Evolutionary conservation across 2,797 vertebrate genomes (phyloP).

Genomic region (Enoplosus armatus): DNA sequence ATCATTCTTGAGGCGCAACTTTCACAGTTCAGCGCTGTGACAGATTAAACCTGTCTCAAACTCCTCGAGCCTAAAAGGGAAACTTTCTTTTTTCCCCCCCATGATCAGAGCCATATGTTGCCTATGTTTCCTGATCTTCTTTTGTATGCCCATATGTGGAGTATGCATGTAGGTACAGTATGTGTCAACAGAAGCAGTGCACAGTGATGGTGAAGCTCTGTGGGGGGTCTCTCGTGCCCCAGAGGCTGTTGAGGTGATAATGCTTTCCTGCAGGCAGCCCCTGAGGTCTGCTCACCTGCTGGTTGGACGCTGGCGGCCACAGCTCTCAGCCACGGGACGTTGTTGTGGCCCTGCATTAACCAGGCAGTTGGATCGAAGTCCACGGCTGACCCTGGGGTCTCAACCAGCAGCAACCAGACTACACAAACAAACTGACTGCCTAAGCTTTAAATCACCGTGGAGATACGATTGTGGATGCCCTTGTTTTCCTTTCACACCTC

Average conservation of each 20-base stretch:
- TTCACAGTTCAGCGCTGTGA: constrained; percentile 45
- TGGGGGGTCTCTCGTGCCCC: constrained; percentile 28
- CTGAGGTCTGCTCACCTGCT: constrained; percentile 28
- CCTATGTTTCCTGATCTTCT: constrained; percentile 43
- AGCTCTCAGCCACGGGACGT: constrained; percentile 13
- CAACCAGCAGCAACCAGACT: constrained; percentile 22
- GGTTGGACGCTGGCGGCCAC: constrained; percentile 6
- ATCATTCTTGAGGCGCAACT: constrained; percentile 37
- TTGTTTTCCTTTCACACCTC: constrained; percentile 58
- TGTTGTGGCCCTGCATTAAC: constrained; percentile 51
- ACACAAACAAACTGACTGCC: constrained; percentile 45
- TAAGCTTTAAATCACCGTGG: constrained; percentile 36
- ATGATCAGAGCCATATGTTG: constrained; percentile 62
- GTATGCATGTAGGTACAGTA: constrained; percentile 25
- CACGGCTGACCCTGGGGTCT: constrained; percentile 31
- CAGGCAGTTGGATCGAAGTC: constrained; percentile 35
- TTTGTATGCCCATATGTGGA: constrained; percentile 14
- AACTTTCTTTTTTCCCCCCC: constrained; percentile 4
- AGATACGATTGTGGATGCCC: constrained; percentile 39
- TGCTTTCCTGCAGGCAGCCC: constrained; percentile 55
- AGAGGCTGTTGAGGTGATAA: constrained; percentile 59
- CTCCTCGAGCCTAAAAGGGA: constrained; percentile 17
- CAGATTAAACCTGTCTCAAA: constrained; percentile 42
- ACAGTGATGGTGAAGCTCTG: constrained; percentile 13
- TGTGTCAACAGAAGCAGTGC: constrained; percentile 48